Evolutionary conservation across 1,140 invertebrate species (phyloP), one percentile per base, ranked within the genome.

Genomic region (Drosophila aff.): DNA sequence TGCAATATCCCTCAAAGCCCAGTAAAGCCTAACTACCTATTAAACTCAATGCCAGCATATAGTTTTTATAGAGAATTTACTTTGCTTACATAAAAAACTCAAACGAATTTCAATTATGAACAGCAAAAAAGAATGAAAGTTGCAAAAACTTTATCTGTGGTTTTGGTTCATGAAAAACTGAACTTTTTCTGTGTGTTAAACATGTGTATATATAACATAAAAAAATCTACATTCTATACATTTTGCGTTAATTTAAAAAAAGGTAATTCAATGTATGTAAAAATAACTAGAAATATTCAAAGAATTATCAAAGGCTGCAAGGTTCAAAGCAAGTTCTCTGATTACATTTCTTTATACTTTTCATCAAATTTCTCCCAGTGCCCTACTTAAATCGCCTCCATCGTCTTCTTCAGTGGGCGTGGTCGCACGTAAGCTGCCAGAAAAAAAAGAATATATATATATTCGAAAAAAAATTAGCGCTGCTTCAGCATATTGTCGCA

Each of bases 401-500:
- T 28, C 4, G 11, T 38, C 41, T 46, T 33, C 31, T 43, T 21
- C 11, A 18, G 41, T 23, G 77, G 67, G 79, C 79, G 67, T 82
- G 68, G 68, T 52, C 44, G 46, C 76, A 82, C 82, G 82, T 81
- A 64, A 46, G 76, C 44, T 86, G 38, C 38, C 43, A 49, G 40
- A 60, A 53, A 60, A 55, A 59, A 21, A 58, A 9, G 0, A 13
- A 21, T 36, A 13, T 13, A 38, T 38, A 38, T 38, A 38, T 38
- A 38, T 36, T 31, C 9, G 4, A 38, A 38, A 44, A 44, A 75
- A 60, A 78, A 78, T 78, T 63, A 77, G 75, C 75, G 75, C 75
- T 71, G 75, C 75, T 47, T 78, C 76, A 86, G 79, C 74, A 78
- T 85, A 86, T 76, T 83, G 81, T 84, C 81, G 81, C 66, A 81